Evolutionary conservation across 1,140 invertebrate species (phyloP).

Genomic region (Lethocerus indicus): DNA sequence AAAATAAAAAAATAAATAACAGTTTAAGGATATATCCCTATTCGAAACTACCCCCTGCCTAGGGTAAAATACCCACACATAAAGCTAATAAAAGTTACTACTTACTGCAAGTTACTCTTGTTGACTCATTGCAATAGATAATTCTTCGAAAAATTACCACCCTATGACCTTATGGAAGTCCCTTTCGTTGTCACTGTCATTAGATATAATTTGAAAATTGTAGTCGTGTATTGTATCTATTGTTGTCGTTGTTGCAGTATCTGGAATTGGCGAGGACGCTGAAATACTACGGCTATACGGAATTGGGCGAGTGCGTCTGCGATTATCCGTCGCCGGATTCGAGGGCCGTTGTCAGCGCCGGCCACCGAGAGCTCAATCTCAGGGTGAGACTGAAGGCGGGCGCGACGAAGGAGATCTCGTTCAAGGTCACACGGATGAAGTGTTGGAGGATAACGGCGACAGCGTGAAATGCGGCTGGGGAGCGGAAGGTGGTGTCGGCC

Average conservation of each 20-base stretch:
- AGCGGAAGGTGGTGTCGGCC: too few species aligned
- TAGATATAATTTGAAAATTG: not conserved
- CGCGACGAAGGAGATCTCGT: constrained; percentile 55
- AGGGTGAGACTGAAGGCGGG: constrained; percentile 29
- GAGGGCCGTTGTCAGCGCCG: constrained; percentile 48
- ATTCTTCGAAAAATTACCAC: too few species aligned
- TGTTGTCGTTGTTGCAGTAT: constrained; percentile 41
- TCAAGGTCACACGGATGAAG: constrained; percentile 86
- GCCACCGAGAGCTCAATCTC: constrained; percentile 61
- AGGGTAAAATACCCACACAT: too few species aligned
- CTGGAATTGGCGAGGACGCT: constrained; percentile 59
- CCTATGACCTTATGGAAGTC: too few species aligned
- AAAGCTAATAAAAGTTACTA: too few species aligned
- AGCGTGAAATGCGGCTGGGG: too few species aligned
- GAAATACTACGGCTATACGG: constrained; percentile 78
- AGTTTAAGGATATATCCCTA: too few species aligned
- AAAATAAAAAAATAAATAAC: too few species aligned
- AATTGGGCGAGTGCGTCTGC: constrained; percentile 56
- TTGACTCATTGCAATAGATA: too few species aligned
- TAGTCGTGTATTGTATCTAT: not conserved
- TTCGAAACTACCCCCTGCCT: too few species aligned
- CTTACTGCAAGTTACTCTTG: too few species aligned
- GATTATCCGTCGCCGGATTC: constrained; percentile 60
- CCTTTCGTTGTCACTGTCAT: too few species aligned
- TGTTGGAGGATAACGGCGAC: constrained; percentile 93